A percentile compares a stretch with the other conserved stretches of the same genome.
Evolutionary conservation across 2,888 invertebrate genomes (phyloP).

Genomic region (Drosophila kanekoi): DNA sequence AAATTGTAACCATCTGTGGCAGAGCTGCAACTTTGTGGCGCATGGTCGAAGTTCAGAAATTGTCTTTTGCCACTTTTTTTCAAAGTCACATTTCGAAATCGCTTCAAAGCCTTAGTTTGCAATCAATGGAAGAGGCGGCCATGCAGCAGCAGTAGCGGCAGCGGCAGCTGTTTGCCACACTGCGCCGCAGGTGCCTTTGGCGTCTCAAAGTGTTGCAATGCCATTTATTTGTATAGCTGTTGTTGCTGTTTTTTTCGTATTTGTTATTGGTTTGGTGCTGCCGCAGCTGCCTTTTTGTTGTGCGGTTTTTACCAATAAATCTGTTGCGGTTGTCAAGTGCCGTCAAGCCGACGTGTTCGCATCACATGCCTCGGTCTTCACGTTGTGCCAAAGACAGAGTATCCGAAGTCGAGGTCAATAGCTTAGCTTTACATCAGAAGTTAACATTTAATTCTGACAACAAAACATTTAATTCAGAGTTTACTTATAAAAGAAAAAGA

Average conservation of each 20-base stretch:
- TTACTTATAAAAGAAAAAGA: neutral
- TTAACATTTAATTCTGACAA: constrained; percentile 34
- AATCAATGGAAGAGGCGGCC: constrained; percentile 49
- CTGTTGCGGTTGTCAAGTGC: constrained; percentile 51
- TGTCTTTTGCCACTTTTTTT: constrained; percentile 45
- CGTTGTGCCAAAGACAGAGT: constrained; percentile 7
- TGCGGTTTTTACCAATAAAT: constrained; percentile 65
- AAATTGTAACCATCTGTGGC: constrained; percentile 37
- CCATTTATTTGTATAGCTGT: constrained; percentile 53
- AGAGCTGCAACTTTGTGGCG: constrained; percentile 23
- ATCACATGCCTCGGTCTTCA: constrained; percentile 53
- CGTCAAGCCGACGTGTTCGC: constrained; percentile 45
- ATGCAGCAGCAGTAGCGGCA: constrained; percentile 33
- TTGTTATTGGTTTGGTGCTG: constrained; percentile 10
- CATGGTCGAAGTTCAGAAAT: constrained; percentile 57
- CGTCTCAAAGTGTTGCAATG: constrained; percentile 65
- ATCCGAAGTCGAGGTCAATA: constrained; percentile 57
- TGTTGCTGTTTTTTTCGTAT: constrained; percentile 19
- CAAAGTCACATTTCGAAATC: constrained; percentile 69
- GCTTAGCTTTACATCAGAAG: constrained; percentile 28
- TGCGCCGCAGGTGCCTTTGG: constrained; percentile 52
- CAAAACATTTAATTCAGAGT: neutral
- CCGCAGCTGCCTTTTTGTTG: constrained; percentile 27
- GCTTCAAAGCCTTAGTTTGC: constrained; percentile 53
- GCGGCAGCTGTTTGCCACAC: constrained; percentile 26